phyloP scores from a whole-genome alignment of 2,113 vertebrate species.

The Oryzias melastigma region DNA sequence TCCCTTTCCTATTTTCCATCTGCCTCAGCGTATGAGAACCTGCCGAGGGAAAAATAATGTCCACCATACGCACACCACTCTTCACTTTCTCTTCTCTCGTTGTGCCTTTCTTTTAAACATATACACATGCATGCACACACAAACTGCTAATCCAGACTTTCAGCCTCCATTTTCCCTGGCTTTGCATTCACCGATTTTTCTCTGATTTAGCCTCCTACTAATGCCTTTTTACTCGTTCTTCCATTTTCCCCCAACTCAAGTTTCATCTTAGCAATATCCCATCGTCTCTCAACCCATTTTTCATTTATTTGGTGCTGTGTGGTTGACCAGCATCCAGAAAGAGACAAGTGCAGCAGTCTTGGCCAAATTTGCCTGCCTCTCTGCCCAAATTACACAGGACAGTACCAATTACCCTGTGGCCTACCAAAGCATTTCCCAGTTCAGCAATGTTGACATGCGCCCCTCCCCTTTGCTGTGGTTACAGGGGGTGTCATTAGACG shows the following conservation, averaged over 20 bases:
- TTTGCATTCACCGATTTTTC: constrained; percentile 39
- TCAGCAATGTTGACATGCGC: constrained; percentile 72
- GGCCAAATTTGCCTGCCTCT: constrained; percentile 69
- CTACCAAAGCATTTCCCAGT: constrained; percentile 84
- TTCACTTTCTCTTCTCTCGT: constrained; percentile 50
- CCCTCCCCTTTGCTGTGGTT: constrained; percentile 69
- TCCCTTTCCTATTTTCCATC: constrained; percentile 79
- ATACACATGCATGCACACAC: constrained; percentile 9
- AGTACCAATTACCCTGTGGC: constrained; percentile 84
- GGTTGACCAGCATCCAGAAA: constrained; percentile 76
- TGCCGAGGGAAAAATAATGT: constrained; percentile 70
- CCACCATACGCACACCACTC: constrained; percentile 59
- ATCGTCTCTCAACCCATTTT: constrained; percentile 32
- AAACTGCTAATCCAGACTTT: constrained; percentile 37
- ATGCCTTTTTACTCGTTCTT: constrained; percentile 15
- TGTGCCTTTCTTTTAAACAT: constrained; percentile 49
- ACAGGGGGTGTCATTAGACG: constrained; percentile 75
- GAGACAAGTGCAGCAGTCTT: constrained; percentile 78
- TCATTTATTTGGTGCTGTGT: constrained; percentile 60
- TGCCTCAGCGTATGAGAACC: constrained; percentile 75
- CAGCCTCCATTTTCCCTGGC: constrained; percentile 38
- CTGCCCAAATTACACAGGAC: constrained; percentile 82
- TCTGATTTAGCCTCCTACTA: constrained; percentile 22
- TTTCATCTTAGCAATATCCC: constrained; percentile 36
- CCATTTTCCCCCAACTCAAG: constrained; percentile 15